Base-by-base conservation (phyloP, 92 coral and sea anemone genomes). In the Porites cylindrica region DNA sequence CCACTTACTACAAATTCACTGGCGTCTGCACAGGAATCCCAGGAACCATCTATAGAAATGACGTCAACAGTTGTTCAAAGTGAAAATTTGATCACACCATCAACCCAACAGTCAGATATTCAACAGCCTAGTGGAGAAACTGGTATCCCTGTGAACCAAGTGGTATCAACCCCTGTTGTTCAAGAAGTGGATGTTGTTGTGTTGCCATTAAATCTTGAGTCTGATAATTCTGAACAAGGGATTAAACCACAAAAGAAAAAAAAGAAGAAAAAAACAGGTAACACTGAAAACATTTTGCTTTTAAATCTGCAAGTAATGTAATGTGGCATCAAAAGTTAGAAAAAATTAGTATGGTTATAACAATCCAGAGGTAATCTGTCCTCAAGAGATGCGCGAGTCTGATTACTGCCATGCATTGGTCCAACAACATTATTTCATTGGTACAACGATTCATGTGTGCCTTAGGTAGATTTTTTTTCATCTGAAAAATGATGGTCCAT, bases 121-220 rank as follows among this genome's bases (percentile, higher is more conserved):
- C 0, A 7, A 24, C 52, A 10, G 65, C 13, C 16, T 17, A 29
- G 60, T 38, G 70, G 11, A 17, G 86, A 56, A 29, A 70, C 18
- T 24, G 1, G 76, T 69, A 58, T 26, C 2, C 12, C 1, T 32
- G 3, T 29, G 52, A 6, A 7, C 23, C 19, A 18, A 23, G 77
- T 69, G 29, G 64, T 19, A 56, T 7, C 76, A 12, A 2, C 67
- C 7, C 17, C 56, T 26, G 52, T 70, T 38, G 38, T 29, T 56
- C 77, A 81, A 18, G 85, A 81, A 38, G 76, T 81, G 53, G 85
- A 81, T 70, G 65, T 81, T 53, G 77, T 81, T 53, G 67, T 81
- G 67, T 50, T 69, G 29, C 68, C 75, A 1, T 81, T 56, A 16
- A 17, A 32, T 26, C 32, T 70, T 51, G 77, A 81, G 51, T 67